These are phyloP conservation scores for Antechinus flavipes DNA, from an alignment of 2,113 vertebrate species.

Conservation along the genomic window DNA sequence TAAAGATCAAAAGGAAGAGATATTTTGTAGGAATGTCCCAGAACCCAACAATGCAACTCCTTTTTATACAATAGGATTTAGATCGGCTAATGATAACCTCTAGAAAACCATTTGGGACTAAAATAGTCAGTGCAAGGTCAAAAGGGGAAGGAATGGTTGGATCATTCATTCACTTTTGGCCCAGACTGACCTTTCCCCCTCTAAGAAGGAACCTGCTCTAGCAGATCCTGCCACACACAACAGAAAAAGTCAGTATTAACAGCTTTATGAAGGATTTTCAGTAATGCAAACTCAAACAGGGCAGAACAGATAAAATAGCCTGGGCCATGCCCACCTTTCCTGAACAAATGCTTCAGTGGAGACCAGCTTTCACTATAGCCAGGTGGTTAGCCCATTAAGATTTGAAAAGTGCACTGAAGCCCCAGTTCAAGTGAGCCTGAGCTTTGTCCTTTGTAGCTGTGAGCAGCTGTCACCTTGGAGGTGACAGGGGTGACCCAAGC, in stretches of 20 bases:
- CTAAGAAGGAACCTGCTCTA: neutral
- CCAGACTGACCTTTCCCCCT: neutral
- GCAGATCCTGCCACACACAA: neutral
- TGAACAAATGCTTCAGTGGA: neutral
- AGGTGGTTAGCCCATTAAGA: neutral
- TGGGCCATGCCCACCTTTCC: neutral
- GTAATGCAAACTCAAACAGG: neutral
- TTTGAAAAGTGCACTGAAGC: neutral
- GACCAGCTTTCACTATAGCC: neutral
- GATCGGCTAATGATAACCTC: neutral
- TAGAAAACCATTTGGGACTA: neutral
- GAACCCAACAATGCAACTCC: neutral
- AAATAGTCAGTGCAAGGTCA: neutral
- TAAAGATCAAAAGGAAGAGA: neutral
- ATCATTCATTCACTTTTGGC: neutral
- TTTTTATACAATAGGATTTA: neutral
- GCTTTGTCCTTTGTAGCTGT: constrained; percentile 16
- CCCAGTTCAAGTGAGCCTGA: constrained; percentile 16
- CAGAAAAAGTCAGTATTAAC: neutral
- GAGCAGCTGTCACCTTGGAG: constrained; percentile 18
- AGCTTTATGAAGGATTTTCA: neutral
- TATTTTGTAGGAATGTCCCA: neutral
- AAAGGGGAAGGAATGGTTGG: neutral
- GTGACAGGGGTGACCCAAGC: neutral
- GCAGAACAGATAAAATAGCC: neutral